Conservation (phyloP, 2,113 vertebrate species). For the Burhinus oedicnemus region DNA sequence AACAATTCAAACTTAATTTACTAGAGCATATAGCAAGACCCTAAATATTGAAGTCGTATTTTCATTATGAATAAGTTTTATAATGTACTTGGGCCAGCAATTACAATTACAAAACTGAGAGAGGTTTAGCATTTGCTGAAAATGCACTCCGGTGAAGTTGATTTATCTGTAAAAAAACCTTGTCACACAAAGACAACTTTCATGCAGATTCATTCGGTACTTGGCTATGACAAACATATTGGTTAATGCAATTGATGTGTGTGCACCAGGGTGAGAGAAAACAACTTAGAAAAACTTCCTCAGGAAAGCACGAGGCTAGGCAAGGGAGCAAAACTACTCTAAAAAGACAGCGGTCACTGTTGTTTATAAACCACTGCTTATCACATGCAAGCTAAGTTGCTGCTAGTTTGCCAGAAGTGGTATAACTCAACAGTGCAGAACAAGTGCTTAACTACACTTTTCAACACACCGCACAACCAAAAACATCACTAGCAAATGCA, state of each 20-base stretch:
- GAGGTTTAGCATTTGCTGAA: slow-evolving; percentile 43
- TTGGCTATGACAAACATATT: neutral
- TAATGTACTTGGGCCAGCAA: neutral
- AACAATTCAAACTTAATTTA: neutral
- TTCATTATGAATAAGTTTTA: neutral
- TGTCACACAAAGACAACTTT: slow-evolving; percentile 24
- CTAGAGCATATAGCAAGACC: neutral
- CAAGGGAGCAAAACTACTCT: neutral
- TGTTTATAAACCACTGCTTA: slow-evolving; percentile 17
- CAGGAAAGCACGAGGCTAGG: neutral
- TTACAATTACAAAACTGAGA: neutral
- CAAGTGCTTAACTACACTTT: slow-evolving; percentile 19
- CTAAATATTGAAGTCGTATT: neutral
- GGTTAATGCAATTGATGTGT: neutral
- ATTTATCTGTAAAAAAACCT: slow-evolving; percentile 20
- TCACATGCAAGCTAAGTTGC: neutral
- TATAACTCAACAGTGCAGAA: neutral
- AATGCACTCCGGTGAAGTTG: neutral
- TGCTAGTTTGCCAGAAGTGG: neutral
- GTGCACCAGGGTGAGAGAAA: neutral
- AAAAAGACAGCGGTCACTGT: neutral
- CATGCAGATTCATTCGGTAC: neutral
- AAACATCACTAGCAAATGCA: neutral
- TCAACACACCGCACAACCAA: neutral
- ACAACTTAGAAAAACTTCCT: neutral